Conservation (phyloP, 2,797 vertebrate species). For the Vespertilio murinus region DNA sequence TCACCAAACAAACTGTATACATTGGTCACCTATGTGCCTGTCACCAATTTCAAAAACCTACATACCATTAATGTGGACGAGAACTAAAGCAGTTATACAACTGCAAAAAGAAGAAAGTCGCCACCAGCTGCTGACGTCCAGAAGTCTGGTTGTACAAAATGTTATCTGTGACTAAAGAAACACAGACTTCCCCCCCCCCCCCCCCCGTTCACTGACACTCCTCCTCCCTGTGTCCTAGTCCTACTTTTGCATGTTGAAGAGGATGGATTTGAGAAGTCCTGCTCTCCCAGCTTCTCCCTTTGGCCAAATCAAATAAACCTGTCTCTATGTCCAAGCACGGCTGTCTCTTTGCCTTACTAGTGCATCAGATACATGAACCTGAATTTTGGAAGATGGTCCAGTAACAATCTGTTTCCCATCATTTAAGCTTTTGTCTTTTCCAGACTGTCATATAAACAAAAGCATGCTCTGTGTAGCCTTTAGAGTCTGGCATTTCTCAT, state of each 20-base stretch:
- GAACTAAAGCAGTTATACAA: too few species aligned
- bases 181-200: background rate
- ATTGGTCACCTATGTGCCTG: too few species aligned
- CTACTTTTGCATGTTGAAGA: background rate
- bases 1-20: too few species aligned
- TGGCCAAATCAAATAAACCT: background rate
- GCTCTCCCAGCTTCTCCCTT: background rate
- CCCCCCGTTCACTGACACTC: background rate
- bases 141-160: background rate
- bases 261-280: background rate
- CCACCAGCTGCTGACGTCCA: background rate
- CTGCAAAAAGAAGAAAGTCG: too few species aligned
- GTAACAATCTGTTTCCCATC: background rate
- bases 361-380: background rate
- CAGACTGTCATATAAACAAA: background rate
- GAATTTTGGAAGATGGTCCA: background rate
- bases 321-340: background rate
- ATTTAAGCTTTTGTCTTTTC: background rate
- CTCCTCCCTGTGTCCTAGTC: too few species aligned
- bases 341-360: background rate
- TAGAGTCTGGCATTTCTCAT: background rate
- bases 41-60: too few species aligned
- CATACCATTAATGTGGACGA: too few species aligned
- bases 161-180: background rate
- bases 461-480: background rate